Evolutionary conservation across 2,888 invertebrate genomes (phyloP).

Genomic region (Acanthacorydalis orientalis): DNA sequence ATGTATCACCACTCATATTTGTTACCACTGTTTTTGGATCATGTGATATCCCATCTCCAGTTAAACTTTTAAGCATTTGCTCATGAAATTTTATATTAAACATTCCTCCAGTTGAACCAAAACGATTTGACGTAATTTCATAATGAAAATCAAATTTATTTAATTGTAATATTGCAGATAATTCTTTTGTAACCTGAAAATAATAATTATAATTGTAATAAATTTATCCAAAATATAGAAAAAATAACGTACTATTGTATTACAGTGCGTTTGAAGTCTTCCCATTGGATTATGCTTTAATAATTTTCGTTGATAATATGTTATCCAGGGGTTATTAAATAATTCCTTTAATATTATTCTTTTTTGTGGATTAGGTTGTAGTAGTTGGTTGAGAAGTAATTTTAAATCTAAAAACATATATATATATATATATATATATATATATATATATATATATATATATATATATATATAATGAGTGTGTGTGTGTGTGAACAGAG

Average conservation of each 20-base stretch:
- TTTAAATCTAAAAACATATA: conserved; percentile 19
- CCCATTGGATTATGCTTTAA: conserved; percentile 33
- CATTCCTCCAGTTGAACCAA: conserved; percentile 39
- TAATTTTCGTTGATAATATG: conserved; percentile 29
- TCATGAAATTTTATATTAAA: conserved; percentile 33
- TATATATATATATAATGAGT: too few relatives aligned
- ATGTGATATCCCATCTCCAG: conserved; percentile 1
- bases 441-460: too few relatives aligned
- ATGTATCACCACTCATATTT: too few relatives aligned
- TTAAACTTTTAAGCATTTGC: background rate
- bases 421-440: too few relatives aligned
- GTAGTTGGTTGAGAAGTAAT: conserved; percentile 32
- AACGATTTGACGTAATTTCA: conserved; percentile 34
- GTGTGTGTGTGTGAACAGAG: too few relatives aligned
- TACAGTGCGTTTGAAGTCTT: conserved; percentile 20
- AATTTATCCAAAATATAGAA: background rate
- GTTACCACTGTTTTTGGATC: background rate
- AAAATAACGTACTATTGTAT: conserved; percentile 1
- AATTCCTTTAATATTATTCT: conserved; percentile 40
- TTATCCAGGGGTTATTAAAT: conserved; percentile 40
- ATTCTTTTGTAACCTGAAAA: conserved; percentile 27
- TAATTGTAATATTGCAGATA: conserved; percentile 30
- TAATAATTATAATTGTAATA: background rate
- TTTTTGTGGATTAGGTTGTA: conserved; percentile 34
- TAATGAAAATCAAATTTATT: conserved; percentile 28